Base-by-base conservation (phyloP, 2,113 vertebrate species). In the Irena cyanogastra region DNA sequence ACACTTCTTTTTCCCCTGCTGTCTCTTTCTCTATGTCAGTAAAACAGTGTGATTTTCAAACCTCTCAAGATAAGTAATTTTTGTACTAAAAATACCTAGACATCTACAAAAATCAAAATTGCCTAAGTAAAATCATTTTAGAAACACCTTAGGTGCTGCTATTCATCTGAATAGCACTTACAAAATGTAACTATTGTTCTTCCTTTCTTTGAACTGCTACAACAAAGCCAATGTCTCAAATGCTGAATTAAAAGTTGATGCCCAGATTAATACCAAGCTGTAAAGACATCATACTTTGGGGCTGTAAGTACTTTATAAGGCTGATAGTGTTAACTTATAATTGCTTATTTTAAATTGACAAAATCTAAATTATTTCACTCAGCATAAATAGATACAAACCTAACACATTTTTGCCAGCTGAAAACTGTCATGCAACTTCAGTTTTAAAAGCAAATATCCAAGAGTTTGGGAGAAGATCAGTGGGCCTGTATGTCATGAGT, bases 11-110 rank as follows among this genome's bases (percentile, higher is more conserved):
- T 91, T 78, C 35, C 59, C 57, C 82, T 63, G 60, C 35, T 94
- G n/a, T 76, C 61, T 95, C 22, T 89, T 95, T 70, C 68, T 90
- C 37, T 74, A 3, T 86, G 42, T 90, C 64, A 95, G 31, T 63
- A n/a, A 61, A 87, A 64, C 8, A 56, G 20, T 35, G 59, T 54
- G 50, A 88, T 84, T 96, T 94, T 86, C 75, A 96, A 96, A 94
- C 39, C 72, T 87, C 56, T 28, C 65, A 91, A 47, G 59, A 74
- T 42, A 79, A 82, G 61, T 54, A 65, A 80, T 68, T 92, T 87
- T 94, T 94, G 19, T 82, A 23, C 57, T 77, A 90, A 97, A 84
- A 90, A 69, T 56, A 30, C 47, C 17, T 84, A 91, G 9, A n/a
- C 31, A 81, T 23, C 39, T 31, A 83, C 6, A 6, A 86, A 93